Evolutionary conservation across 2,888 invertebrate species (phyloP), one percentile per base, ranked within the genome.

Genomic region (Palloptera scutellata): DNA sequence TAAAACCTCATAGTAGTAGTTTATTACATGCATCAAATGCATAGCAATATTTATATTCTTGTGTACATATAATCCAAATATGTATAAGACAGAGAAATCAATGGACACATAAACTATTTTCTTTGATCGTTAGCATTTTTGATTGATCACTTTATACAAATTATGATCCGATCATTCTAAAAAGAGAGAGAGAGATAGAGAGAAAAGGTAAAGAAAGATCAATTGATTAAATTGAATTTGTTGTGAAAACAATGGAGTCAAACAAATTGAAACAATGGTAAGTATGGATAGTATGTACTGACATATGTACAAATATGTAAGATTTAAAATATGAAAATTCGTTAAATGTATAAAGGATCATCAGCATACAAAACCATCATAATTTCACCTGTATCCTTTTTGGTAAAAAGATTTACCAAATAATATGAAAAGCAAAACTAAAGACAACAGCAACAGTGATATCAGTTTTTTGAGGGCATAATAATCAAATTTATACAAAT

Each of bases 91-190:
- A 48, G 30, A 9, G 13, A 60, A 13, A n/a, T 15, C 60, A 67
- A 58, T 63, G 41, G 73, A 79, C 71, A 78, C 79, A 67, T 79
- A 79, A 79, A 80, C 80, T 79, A 80, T 80, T 80, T 78, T 80
- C 75, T 79, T 30, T 72, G 53, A 66, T 65, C 70, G 72, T 78
- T 79, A 79, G 77, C 79, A 81, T 78, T 79, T 82, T 81, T 81
- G 81, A 81, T 81, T 81, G 81, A 81, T 81, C 78, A 77, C 82
- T 82, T 82, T 71, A 80, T 82, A 81, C 57, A 70, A 20, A 51
- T 64, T 48, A 20, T 30, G 62, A 54, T 30, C 54, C 6, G 30
- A 54, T 11, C 1, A 62, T 51, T 20, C 30, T 61, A 42, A 43
- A 20, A 12, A 1, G 10, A 20, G 11, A 20, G 43, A 20, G 43